Evolutionary conservation across 2,113 vertebrate genomes (phyloP).

Genomic region (Chlorodrepanis virens): DNA sequence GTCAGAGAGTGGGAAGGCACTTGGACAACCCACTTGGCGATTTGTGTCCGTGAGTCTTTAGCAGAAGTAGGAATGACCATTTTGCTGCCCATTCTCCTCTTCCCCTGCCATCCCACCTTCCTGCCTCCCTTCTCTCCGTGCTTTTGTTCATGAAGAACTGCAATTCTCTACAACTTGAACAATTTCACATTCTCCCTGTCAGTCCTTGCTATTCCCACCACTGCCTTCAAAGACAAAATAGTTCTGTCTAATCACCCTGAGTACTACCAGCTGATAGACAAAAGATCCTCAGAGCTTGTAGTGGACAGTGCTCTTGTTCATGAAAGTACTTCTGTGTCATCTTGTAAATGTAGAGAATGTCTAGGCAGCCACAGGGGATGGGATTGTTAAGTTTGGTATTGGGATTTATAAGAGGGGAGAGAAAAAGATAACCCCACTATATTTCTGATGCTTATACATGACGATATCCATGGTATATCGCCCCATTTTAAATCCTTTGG

Average conservation of each 20-base stretch:
- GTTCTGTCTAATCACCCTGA: not conserved
- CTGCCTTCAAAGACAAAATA: conserved; percentile 22
- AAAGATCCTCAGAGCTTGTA: not conserved
- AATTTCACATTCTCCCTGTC: not conserved
- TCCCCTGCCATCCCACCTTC: not conserved
- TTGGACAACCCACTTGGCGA: not conserved
- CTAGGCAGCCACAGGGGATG: not conserved
- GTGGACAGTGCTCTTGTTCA: conserved; percentile 20
- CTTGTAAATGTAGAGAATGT: not conserved
- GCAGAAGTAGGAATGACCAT: not conserved
- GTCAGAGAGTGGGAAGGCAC: not conserved
- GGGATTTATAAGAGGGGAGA: not conserved
- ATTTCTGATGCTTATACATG: not conserved
- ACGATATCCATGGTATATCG: not conserved
- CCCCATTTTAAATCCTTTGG: not conserved
- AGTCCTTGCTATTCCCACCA: not conserved
- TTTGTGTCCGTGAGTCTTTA: not conserved
- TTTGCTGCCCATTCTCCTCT: not conserved
- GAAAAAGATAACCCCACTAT: not conserved
- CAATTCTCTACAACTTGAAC: not conserved
- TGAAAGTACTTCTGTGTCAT: conserved; percentile 3
- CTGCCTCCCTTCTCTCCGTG: not conserved
- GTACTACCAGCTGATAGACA: conserved; percentile 4
- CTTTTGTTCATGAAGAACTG: not conserved
- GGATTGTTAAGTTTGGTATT: not conserved